Evolutionary conservation across 2,888 invertebrate species (phyloP), one percentile per base, ranked within the genome.

Genomic region (Smittia aterrima): DNA sequence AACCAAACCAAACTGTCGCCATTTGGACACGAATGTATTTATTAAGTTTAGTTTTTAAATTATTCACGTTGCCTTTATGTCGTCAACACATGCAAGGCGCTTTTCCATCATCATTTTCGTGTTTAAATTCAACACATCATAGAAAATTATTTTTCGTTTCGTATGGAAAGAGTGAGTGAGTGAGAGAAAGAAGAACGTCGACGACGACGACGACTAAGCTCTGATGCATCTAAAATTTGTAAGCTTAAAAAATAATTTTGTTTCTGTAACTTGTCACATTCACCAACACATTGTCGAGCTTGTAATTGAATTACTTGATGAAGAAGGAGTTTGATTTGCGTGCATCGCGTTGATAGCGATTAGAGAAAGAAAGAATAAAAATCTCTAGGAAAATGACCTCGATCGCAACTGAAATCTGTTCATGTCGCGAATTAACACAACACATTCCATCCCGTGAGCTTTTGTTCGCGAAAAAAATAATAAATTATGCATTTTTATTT

Each of bases 261-360:
- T 38, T 72, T 25, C 20, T 62, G 58, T 27, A 22, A 72, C 58
- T 72, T 72, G 72, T 72, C 72, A 72, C 72, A 72, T 72, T 72
- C 22, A 72, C 72, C 13, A 62, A 72, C 62, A 62, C 72, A 54
- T 53, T 25, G 27, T n/a, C n/a, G 18, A 18, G 16, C 53, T 40
- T 27, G 32, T 72, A 72, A 72, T 72, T 72, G 25, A 72, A 72
- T 72, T 72, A 72, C n/a, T n/a, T 11, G n/a, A 3, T 47, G 18
- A 70, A 70, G 53, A 72, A 53, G 38, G 11, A 38, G 38, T 11
- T n/a, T n/a, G n/a, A n/a, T n/a, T n/a, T n/a, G n/a, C n/a, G n/a
- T 40, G 24, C 40, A 7, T 18, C 2, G 53, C 53, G 18, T 7
- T 47, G 53, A 18, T 32, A 32, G 32, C 32, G 32, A 32, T 32